These are phyloP conservation scores for Sebastes taczanowskii DNA, from an alignment of 2,797 vertebrate species.

Conservation along the genomic window DNA sequence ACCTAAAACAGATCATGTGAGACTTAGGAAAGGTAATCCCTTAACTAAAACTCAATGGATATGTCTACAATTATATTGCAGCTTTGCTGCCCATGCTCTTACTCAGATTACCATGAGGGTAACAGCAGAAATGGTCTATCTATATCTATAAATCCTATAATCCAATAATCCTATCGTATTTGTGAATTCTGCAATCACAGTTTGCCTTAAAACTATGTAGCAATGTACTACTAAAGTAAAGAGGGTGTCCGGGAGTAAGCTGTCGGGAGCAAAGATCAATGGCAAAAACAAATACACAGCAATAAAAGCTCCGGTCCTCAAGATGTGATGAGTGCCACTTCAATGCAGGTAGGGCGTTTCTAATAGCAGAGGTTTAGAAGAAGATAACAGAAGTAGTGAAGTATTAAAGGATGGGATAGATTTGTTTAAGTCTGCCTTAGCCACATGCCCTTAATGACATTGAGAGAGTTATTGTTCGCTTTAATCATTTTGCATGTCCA, in stretches of 20 bases:
- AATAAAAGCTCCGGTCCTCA: neutral
- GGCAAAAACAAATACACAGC: neutral
- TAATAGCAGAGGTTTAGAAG: neutral
- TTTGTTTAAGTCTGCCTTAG: neutral
- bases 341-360: neutral
- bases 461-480: neutral
- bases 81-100: neutral
- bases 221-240: neutral
- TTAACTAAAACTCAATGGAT: neutral
- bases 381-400: neutral
- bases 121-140: neutral
- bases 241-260: neutral
- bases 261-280: neutral
- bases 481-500: neutral
- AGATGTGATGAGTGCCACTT: neutral
- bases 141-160: constrained; percentile 42
- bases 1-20: neutral
- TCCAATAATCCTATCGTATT: constrained; percentile 30
- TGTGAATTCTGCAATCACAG: constrained; percentile 15
- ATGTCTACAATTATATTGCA: neutral
- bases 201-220: neutral
- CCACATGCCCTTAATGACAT: neutral
- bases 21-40: neutral
- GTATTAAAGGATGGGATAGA: neutral
- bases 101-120: constrained; percentile 5